These are phyloP conservation scores for Carduelis carduelis DNA, from an alignment of 2,797 vertebrate species.

Conservation along the genomic window DNA sequence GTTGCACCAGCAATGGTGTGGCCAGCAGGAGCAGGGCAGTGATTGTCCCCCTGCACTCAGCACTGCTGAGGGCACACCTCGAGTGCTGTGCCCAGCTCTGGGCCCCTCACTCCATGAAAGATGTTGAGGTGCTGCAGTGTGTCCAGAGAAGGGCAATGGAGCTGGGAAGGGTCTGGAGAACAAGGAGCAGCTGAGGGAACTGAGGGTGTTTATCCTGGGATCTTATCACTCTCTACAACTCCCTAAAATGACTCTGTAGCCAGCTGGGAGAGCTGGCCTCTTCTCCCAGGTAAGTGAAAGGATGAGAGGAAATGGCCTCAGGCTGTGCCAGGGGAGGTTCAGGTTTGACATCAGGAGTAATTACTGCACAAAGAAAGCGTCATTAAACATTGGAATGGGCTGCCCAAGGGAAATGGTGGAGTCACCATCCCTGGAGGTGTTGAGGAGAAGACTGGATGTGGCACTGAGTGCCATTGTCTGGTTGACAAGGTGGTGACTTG, in stretches of 20 bases:
- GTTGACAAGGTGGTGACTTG: neutral
- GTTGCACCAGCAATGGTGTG: neutral
- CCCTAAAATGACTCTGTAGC: neutral
- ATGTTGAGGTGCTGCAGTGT: accelerated
- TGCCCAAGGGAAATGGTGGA: neutral
- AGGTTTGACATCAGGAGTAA: neutral
- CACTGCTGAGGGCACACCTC: neutral
- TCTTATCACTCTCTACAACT: neutral
- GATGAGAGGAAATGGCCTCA: neutral
- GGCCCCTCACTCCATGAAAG: neutral
- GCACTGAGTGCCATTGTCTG: neutral
- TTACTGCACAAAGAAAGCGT: neutral
- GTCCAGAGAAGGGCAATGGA: neutral
- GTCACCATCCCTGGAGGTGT: neutral
- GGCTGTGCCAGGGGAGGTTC: neutral
- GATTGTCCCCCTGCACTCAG: neutral
- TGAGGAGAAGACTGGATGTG: no score
- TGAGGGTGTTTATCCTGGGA: neutral
- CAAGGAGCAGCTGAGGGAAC: neutral
- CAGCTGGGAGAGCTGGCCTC: no score
- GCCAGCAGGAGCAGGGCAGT: neutral
- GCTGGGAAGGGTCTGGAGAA: neutral
- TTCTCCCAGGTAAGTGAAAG: neutral
- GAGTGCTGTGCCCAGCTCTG: neutral
- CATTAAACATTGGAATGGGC: neutral